These are phyloP conservation scores for Druon quercuslanigerum DNA, from an alignment of 1,140 invertebrate genomes.

Conservation along the genomic window DNA sequence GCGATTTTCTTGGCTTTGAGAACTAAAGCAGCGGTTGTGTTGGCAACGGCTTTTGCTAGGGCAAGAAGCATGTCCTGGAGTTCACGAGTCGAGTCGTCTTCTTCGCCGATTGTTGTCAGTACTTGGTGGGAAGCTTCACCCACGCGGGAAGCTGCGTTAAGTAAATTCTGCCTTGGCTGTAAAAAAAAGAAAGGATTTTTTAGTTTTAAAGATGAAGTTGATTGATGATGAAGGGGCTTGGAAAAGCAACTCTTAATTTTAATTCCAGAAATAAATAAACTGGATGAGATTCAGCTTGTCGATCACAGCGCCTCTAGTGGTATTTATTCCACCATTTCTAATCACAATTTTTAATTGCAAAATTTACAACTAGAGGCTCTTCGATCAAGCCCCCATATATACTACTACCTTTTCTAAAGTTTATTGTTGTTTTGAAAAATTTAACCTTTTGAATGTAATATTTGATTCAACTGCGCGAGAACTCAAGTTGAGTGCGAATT, in stretches of 20 bases:
- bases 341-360: too few species aligned
- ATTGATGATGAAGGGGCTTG: not conserved
- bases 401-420: too few species aligned
- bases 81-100: constrained; percentile 86
- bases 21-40: constrained; percentile 96
- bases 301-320: too few species aligned
- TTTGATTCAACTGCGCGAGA: too few species aligned
- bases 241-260: not conserved
- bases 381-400: too few species aligned
- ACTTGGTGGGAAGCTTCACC: constrained; percentile 97
- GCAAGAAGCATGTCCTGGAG: constrained; percentile 91
- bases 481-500: too few species aligned
- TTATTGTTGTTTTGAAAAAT: too few species aligned
- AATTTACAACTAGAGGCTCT: too few species aligned
- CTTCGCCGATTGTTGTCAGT: constrained; percentile 95
- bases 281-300: too few species aligned
- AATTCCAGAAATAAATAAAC: too few species aligned
- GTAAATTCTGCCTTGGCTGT: constrained; percentile 91
- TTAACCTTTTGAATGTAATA: too few species aligned
- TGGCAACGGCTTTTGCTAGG: constrained; percentile 96
- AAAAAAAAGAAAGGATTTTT: constrained; percentile 52
- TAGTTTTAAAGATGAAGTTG: not conserved
- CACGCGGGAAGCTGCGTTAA: constrained; percentile 95
- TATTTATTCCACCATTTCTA: too few species aligned
- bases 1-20: constrained; percentile 96